Percentiles rank a stretch among this genome's conserved stretches.
phyloP scores from a whole-genome alignment of 2,888 invertebrate genomes.

The Drosophila prolongata region DNA sequence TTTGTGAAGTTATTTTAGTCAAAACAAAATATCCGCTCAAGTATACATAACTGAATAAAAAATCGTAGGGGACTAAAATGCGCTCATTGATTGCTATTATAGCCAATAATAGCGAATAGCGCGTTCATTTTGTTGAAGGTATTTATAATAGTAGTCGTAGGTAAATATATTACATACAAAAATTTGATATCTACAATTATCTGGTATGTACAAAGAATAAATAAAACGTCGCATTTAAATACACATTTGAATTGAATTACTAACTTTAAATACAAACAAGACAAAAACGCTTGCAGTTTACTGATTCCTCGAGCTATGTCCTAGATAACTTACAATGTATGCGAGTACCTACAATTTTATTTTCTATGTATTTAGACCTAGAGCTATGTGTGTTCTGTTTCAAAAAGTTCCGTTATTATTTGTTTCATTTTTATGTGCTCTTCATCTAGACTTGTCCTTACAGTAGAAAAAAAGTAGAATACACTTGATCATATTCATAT shows the following conservation, averaged over 20 bases:
- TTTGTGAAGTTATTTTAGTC: background rate
- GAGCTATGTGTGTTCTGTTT: conserved; percentile 29
- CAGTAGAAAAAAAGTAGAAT: conserved; percentile 40
- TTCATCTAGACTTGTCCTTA: conserved; percentile 30
- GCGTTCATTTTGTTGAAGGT: conserved; percentile 13
- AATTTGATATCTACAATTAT: conserved; percentile 70
- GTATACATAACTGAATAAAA: conserved; percentile 19
- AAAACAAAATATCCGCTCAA: background rate
- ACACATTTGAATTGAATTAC: conserved; percentile 65
- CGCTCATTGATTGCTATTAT: conserved; percentile 33
- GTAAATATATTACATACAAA: conserved; percentile 67
- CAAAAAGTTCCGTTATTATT: conserved; percentile 20
- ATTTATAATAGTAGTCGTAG: conserved; percentile 40
- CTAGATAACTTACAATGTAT: conserved; percentile 45
- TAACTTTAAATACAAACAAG: conserved; percentile 63
- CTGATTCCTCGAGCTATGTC: conserved; percentile 58
- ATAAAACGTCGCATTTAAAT: conserved; percentile 58
- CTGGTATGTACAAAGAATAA: conserved; percentile 51
- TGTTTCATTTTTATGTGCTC: conserved; percentile 17
- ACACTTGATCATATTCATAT: conserved; percentile 46
- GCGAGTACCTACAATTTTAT: conserved; percentile 38
- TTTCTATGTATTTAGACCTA: conserved; percentile 37
- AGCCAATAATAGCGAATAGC: conserved; percentile 4
- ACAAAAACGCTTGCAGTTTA: conserved; percentile 76
- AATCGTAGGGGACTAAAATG: conserved; percentile 37